Evolutionary conservation across 2,888 invertebrate genomes (phyloP).

Genomic region (Pseudeuparius sepicola): DNA sequence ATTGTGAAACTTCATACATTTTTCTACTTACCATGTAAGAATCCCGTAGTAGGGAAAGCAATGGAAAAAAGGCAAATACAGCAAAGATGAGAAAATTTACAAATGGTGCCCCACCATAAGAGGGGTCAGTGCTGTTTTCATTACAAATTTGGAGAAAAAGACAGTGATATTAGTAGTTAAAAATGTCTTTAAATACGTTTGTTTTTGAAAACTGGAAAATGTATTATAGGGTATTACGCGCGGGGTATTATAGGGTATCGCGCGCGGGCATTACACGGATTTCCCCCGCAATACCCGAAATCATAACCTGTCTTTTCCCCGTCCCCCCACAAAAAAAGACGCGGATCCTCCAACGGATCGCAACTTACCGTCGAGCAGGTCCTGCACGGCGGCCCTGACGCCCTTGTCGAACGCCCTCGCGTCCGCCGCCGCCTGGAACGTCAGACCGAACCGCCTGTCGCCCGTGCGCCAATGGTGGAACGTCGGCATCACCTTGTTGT

Average conservation of each 20-base stretch:
- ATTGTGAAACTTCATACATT: conserved; percentile 4
- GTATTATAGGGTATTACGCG: background rate
- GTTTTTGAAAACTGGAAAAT: background rate
- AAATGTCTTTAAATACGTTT: conserved; percentile 1
- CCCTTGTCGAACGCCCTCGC: conserved; percentile 91
- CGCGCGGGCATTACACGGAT: background rate
- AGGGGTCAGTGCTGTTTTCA: too few species aligned
- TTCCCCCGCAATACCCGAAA: conserved; percentile 1
- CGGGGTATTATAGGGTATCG: too few species aligned
- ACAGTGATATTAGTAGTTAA: too few species aligned
- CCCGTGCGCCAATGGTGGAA: conserved; percentile 98
- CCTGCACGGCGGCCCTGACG: conserved; percentile 79
- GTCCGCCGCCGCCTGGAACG: conserved; percentile 92
- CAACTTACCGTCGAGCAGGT: conserved; percentile 79
- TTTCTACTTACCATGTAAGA: conserved; percentile 51
- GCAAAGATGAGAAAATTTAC: conserved; percentile 58
- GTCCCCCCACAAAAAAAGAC: too few species aligned
- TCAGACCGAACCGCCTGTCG: conserved; percentile 89
- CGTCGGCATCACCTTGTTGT: conserved; percentile 96
- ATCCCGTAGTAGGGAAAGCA: conserved; percentile 55
- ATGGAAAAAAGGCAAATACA: conserved; percentile 48
- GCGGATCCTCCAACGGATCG: too few species aligned
- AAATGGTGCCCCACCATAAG: too few species aligned
- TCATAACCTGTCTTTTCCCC: too few species aligned
- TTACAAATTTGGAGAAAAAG: too few species aligned